A percentile compares a stretch with the other conserved stretches of the same genome.
Conservation (phyloP, 1,140 invertebrate species). For the Sarcophaga peregrina region DNA sequence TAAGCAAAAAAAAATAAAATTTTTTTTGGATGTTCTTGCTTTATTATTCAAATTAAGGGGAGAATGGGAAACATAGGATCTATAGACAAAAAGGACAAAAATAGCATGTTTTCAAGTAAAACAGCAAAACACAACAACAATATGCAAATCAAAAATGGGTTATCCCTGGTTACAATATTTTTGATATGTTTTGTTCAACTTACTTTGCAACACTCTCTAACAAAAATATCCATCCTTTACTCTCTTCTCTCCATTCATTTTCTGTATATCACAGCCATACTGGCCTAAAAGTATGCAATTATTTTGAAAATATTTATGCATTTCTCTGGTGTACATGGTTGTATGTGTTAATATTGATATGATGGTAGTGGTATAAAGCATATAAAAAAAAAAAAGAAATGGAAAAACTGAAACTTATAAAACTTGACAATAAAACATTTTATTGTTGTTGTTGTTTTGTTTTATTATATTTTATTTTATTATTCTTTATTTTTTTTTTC, state of each 20-base stretch:
- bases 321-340: background rate
- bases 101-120: constrained; percentile 25
- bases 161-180: constrained; percentile 35
- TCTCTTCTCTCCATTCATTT: background rate
- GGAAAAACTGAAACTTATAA: background rate
- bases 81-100: background rate
- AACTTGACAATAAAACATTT: constrained; percentile 12
- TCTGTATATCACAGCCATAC: background rate
- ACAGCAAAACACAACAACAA: background rate
- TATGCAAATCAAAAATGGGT: constrained; percentile 40
- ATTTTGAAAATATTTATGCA: background rate
- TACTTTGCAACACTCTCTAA: background rate
- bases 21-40: too few relatives aligned
- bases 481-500: too few relatives aligned
- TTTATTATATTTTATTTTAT: too few relatives aligned
- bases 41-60: background rate
- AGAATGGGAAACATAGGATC: background rate
- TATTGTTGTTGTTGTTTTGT: background rate
- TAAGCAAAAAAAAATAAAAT: background rate
- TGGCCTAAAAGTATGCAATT: background rate
- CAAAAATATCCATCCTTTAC: background rate
- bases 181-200: constrained; percentile 22
- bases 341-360: background rate
- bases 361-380: too few relatives aligned
- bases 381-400: too few relatives aligned